Conservation (phyloP, 2,888 invertebrate species). For the Sphinx pinastri region DNA sequence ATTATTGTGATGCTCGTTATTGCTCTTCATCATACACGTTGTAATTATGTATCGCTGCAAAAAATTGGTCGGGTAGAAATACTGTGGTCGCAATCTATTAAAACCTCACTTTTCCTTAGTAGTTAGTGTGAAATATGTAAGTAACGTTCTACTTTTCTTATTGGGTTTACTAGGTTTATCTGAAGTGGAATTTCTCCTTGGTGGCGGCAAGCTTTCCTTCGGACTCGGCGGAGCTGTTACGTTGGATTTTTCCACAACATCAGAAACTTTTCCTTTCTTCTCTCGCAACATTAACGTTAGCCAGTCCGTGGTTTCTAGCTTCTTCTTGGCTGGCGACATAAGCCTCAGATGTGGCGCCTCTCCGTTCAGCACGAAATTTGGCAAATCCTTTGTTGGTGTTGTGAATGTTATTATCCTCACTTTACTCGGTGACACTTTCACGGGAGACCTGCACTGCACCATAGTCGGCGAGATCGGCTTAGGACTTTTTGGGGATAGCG, state of each 20-base stretch:
- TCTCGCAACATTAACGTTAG: slow-evolving; percentile 74
- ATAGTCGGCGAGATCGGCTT: slow-evolving; percentile 48
- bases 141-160: slow-evolving; percentile 58
- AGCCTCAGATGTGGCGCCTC: slow-evolving; percentile 89
- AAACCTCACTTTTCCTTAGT: slow-evolving; percentile 50
- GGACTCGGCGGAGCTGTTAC: slow-evolving; percentile 53
- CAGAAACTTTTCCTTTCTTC: slow-evolving; percentile 41
- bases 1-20: no score
- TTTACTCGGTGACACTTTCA: slow-evolving; percentile 53
- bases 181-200: slow-evolving; percentile 54
- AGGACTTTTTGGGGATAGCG: slow-evolving; percentile 57
- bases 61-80: neutral
- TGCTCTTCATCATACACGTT: no score
- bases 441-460: slow-evolving; percentile 43
- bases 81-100: slow-evolving; percentile 8
- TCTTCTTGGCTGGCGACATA: slow-evolving; percentile 87
- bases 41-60: no score
- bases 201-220: slow-evolving; percentile 56
- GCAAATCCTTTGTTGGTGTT: slow-evolving; percentile 88
- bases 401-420: slow-evolving; percentile 53
- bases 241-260: slow-evolving; percentile 31
- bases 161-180: slow-evolving; percentile 56
- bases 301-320: slow-evolving; percentile 88
- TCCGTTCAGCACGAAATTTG: slow-evolving; percentile 90
- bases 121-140: slow-evolving; percentile 67